phyloP scores from a whole-genome alignment of 2,113 vertebrate genomes.

The Oceanites oceanicus region DNA sequence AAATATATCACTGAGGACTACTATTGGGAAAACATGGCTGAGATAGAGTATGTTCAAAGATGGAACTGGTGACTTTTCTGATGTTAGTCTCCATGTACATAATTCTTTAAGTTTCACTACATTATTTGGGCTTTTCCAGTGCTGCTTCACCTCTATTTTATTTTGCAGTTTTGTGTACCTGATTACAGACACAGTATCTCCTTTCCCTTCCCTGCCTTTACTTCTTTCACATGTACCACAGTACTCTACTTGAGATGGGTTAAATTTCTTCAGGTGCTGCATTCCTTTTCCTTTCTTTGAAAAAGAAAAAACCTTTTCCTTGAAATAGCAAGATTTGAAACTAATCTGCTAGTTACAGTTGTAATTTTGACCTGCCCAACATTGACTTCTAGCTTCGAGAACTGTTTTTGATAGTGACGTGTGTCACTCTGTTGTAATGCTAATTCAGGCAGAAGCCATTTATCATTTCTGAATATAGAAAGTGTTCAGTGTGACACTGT shows the following conservation, averaged over 20 bases:
- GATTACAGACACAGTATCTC: not conserved
- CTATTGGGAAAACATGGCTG: not conserved
- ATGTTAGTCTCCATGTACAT: not conserved
- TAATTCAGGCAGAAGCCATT: slow-evolving; percentile 22
- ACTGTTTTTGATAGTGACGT: not conserved
- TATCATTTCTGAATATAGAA: slow-evolving; percentile 19
- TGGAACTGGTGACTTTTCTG: not conserved
- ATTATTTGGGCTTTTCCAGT: not conserved
- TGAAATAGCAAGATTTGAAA: not conserved
- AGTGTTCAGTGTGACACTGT: not conserved
- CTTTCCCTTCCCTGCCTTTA: not conserved
- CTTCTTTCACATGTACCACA: not conserved
- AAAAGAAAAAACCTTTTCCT: not conserved
- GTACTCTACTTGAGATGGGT: not conserved
- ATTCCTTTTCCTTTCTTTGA: not conserved
- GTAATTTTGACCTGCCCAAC: slow-evolving; percentile 12
- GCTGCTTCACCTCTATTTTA: not conserved
- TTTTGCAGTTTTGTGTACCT: not conserved
- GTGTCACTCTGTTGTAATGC: not conserved
- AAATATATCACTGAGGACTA: not conserved
- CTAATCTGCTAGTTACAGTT: not conserved
- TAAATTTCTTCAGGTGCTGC: not conserved
- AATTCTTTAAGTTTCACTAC: not conserved
- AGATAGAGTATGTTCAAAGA: not conserved
- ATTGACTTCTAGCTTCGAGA: not conserved